Conservation (phyloP, 2,113 vertebrate species). For the Urocolius indicus region DNA sequence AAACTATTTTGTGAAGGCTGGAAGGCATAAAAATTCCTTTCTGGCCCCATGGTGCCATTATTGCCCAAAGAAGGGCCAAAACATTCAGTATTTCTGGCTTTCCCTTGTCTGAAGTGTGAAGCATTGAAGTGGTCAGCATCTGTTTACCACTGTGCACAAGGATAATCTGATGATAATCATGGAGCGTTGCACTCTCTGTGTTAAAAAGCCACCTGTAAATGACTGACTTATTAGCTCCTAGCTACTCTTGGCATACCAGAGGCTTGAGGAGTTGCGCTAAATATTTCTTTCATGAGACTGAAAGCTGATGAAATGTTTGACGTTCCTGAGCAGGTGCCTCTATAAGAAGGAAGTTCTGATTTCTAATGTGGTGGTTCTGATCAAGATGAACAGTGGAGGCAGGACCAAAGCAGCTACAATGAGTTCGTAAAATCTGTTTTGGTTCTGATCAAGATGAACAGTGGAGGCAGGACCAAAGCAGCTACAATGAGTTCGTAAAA, state of each 20-base stretch:
- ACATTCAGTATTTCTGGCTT: background rate
- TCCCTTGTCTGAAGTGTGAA: background rate
- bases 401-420: background rate
- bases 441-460: background rate
- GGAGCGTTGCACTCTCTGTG: background rate
- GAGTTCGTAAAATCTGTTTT: background rate
- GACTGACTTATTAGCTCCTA: no score
- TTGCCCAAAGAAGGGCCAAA: rapidly evolving
- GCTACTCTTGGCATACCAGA: background rate
- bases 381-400: background rate
- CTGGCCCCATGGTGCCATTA: background rate
- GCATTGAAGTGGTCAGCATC: background rate
- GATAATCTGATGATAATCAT: rapidly evolving
- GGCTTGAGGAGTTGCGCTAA: background rate
- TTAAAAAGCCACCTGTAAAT: background rate
- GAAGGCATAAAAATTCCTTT: background rate
- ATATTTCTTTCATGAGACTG: background rate
- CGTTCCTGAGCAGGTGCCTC: background rate
- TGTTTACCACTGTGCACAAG: background rate
- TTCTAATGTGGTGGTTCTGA: background rate
- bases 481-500: background rate
- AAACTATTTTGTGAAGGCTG: background rate
- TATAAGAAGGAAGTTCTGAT: background rate
- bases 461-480: background rate
- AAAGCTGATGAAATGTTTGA: background rate